phyloP scores from a whole-genome alignment of 2,113 vertebrate genomes.

The Petroica traversi region DNA sequence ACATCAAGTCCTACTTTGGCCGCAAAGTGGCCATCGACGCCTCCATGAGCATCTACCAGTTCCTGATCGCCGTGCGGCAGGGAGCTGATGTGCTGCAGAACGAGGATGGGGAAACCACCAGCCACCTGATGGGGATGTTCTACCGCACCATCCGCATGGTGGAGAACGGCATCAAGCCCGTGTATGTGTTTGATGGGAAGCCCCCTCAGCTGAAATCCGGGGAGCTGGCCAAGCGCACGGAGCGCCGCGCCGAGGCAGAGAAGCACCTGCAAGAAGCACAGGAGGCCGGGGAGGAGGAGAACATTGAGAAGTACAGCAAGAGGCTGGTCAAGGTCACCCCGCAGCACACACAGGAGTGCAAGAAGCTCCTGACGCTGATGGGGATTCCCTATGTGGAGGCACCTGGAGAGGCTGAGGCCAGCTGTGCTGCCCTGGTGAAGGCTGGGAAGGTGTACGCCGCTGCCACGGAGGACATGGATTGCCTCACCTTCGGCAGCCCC shows the following conservation, averaged over 20 bases:
- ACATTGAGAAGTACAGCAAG: slow-evolving; percentile 91
- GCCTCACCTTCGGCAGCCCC: slow-evolving; percentile 91
- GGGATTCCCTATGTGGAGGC: slow-evolving; percentile 93
- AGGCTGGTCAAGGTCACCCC: slow-evolving; percentile 93
- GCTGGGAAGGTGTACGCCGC: slow-evolving; percentile 91
- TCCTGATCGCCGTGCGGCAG: slow-evolving; percentile 94
- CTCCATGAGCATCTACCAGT: slow-evolving; percentile 99
- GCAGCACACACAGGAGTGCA: slow-evolving; percentile 94
- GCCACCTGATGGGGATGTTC: slow-evolving; percentile 98
- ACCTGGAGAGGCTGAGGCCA: slow-evolving; percentile 93
- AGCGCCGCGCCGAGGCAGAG: slow-evolving; percentile 91
- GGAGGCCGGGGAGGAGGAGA: slow-evolving; percentile 85
- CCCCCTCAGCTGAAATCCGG: slow-evolving; percentile 90
- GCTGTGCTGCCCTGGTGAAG: slow-evolving; percentile 84
- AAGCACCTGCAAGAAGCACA: slow-evolving; percentile 89
- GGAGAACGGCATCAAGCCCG: slow-evolving; percentile 93
- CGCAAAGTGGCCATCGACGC: slow-evolving; percentile 96
- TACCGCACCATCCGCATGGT: slow-evolving; percentile 97
- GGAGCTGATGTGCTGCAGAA: slow-evolving; percentile 91
- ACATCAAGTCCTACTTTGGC: slow-evolving; percentile 94
- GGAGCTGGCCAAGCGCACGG: slow-evolving; percentile 89
- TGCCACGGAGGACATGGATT: slow-evolving; percentile 96
- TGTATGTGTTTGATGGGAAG: slow-evolving; percentile 95
- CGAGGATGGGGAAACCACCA: slow-evolving; percentile 93
- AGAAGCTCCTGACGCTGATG: slow-evolving; percentile 88